These are phyloP conservation scores for Drosophila pegasa DNA, from an alignment of 2,888 invertebrate genomes.

Conservation along the genomic window DNA sequence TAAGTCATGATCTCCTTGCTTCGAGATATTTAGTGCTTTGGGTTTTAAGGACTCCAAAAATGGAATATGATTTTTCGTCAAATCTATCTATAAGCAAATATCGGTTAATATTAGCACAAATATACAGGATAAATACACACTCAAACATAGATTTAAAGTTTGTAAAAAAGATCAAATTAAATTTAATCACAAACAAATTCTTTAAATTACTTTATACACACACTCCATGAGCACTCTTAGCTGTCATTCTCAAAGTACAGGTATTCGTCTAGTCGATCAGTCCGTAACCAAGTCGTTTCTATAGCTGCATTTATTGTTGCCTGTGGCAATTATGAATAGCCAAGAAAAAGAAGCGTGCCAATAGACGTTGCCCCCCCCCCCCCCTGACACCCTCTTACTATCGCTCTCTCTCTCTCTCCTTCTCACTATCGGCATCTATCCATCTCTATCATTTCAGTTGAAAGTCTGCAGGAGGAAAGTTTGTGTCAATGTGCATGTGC, in stretches of 20 bases:
- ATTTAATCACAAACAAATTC: neutral
- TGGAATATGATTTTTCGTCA: too few species aligned
- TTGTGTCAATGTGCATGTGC: constrained; percentile 11
- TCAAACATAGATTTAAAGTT: too few species aligned
- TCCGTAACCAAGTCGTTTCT: neutral
- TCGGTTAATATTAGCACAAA: too few species aligned
- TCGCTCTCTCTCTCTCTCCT: neutral
- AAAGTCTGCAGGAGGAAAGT: constrained; percentile 16
- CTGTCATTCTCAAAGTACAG: neutral
- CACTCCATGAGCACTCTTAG: neutral
- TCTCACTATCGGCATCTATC: neutral
- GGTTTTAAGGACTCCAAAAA: too few species aligned
- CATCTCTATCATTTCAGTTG: constrained; percentile 11
- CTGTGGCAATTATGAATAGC: constrained; percentile 63
- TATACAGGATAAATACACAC: too few species aligned
- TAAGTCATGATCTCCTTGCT: too few species aligned
- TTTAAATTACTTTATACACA: neutral
- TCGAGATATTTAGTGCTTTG: too few species aligned
- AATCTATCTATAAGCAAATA: too few species aligned
- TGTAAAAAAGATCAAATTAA: too few species aligned
- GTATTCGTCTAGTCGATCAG: neutral
- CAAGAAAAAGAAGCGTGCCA: constrained; percentile 65
- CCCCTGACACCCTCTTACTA: neutral
- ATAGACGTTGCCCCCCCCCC: constrained; percentile 45
- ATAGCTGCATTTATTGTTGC: constrained; percentile 50